Conservation (phyloP, 2,113 vertebrate species). For the Erinaceus europaeus region DNA sequence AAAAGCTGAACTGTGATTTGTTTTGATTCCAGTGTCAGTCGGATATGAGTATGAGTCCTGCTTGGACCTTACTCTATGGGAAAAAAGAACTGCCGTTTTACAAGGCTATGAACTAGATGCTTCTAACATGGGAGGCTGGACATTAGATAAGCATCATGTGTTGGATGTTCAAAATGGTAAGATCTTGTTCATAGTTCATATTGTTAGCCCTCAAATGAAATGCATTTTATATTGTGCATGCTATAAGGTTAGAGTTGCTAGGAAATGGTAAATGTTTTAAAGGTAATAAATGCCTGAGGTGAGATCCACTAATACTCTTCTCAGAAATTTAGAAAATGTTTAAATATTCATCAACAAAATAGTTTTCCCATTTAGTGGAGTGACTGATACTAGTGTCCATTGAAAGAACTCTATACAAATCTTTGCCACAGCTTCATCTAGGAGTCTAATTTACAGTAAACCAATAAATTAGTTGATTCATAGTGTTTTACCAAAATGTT, state of each 20-base stretch:
- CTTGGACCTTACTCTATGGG: conserved; percentile 95
- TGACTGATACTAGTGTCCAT: too few species aligned
- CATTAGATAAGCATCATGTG: conserved; percentile 94
- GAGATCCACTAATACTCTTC: neutral
- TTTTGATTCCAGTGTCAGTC: conserved; percentile 91
- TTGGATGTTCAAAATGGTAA: conserved; percentile 96
- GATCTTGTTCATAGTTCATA: conserved; percentile 13
- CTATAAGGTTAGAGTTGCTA: neutral
- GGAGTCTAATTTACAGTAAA: neutral
- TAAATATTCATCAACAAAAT: neutral
- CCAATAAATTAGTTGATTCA: neutral
- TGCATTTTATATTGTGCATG: accelerated
- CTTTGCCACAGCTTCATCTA: neutral
- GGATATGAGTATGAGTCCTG: conserved; percentile 98
- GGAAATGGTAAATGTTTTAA: neutral
- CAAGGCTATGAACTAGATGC: conserved; percentile 97
- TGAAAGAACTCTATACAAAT: accelerated
- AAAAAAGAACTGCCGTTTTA: conserved; percentile 92
- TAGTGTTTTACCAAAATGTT: neutral
- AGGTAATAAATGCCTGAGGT: neutral
- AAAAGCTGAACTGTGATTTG: conserved; percentile 4
- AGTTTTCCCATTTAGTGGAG: neutral
- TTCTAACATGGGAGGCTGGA: conserved; percentile 97
- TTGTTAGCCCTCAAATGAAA: neutral
- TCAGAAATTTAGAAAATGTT: neutral